phyloP scores from a whole-genome alignment of 92 coral and sea anemone species.

The Parazoanthus atlanticus region DNA sequence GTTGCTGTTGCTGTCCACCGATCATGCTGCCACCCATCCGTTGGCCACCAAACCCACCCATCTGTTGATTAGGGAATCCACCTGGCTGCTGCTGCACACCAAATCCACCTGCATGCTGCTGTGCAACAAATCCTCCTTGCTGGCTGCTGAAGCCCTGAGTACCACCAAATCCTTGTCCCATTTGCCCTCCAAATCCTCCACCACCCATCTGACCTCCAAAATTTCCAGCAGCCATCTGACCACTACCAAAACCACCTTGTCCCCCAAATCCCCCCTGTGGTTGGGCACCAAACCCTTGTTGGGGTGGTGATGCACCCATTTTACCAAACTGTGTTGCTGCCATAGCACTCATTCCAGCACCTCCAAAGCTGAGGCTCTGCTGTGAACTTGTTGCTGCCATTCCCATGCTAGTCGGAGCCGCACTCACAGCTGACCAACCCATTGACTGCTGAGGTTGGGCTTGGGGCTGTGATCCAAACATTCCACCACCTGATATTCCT shows the following conservation, averaged over 20 bases:
- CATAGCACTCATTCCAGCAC: constrained; percentile 95
- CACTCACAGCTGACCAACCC: constrained; percentile 66
- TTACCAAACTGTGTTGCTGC: constrained; percentile 97
- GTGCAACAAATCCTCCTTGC: constrained; percentile 24
- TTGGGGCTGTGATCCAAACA: constrained; percentile 49
- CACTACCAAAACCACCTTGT: constrained; percentile 62
- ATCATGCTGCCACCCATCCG: constrained; percentile 61
- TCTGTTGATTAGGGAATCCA: constrained; percentile 70
- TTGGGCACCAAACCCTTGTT: constrained; percentile 46
- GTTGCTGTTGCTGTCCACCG: constrained; percentile 76
- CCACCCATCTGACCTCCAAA: constrained; percentile 72
- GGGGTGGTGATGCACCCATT: constrained; percentile 72
- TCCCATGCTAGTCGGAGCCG: constrained; percentile 63
- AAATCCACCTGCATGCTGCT: constrained; percentile 46
- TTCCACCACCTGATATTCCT: constrained; percentile 35
- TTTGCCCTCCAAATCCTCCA: constrained; percentile 45
- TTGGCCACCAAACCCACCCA: constrained; percentile 72
- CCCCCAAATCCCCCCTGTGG: constrained; percentile 68
- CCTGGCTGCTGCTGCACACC: constrained; percentile 57
- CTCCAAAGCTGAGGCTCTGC: constrained; percentile 88
- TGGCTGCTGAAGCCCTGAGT: constrained; percentile 34
- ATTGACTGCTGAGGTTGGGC: constrained; percentile 55
- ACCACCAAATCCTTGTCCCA: constrained; percentile 59
- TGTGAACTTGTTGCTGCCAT: constrained; percentile 64
- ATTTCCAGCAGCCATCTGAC: constrained; percentile 51